A percentile compares a stretch with the other conserved stretches of the same genome.
Conservation (phyloP, 2,113 vertebrate species). For the Stegostoma tigrinum region DNA sequence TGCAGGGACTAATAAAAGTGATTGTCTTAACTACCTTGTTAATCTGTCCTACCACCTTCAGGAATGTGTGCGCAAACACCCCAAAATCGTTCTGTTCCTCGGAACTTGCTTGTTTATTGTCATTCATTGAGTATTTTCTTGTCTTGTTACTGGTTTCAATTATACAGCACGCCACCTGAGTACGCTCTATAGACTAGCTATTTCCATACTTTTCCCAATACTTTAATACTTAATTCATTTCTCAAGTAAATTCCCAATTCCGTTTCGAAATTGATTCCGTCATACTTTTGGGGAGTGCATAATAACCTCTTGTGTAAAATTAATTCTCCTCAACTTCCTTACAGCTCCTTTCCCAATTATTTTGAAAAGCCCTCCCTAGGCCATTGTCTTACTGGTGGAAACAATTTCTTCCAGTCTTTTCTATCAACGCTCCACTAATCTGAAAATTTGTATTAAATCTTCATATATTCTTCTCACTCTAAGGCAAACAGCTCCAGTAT, state of each 20-base stretch:
- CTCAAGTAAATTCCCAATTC: not conserved
- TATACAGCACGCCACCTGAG: not conserved
- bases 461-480: not conserved
- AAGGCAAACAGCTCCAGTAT: not conserved
- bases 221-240: not conserved
- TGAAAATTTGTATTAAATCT: not conserved
- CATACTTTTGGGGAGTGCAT: not conserved
- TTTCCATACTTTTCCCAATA: not conserved
- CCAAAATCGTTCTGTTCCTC: no score
- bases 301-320: not conserved
- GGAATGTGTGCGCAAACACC: no score
- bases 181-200: not conserved
- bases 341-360: not conserved
- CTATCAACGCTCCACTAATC: not conserved
- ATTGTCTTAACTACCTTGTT: no score
- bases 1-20: no score
- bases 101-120: no score
- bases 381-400: not conserved
- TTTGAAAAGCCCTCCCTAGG: not conserved
- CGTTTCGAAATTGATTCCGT: not conserved
- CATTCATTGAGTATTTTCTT: no score
- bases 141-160: no score
- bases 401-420: not conserved
- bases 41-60: no score
- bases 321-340: not conserved